Percentiles rank a stretch among this genome's conserved stretches.
These are phyloP conservation scores for Microctonus hyperodae DNA, from an alignment of 2,888 invertebrate species.

Conservation along the genomic window DNA sequence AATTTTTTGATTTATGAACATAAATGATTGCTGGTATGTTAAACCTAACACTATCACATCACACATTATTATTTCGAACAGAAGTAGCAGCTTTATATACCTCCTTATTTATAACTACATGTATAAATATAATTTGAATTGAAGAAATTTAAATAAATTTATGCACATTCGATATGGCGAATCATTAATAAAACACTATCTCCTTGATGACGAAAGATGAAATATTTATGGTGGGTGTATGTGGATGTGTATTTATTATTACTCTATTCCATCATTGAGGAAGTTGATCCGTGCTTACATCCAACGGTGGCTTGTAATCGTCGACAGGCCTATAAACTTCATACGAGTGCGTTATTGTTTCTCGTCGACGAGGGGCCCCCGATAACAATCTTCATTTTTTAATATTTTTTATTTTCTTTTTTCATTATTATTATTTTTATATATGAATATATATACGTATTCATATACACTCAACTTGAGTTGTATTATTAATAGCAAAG, in stretches of 20 bases:
- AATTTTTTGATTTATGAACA: constrained; percentile 24
- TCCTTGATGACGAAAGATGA: neutral
- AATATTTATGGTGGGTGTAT: neutral
- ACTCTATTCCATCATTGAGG: neutral
- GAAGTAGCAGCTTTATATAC: too few species aligned
- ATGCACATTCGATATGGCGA: neutral
- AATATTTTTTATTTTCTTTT: too few species aligned
- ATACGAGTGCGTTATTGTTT: neutral
- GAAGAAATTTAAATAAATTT: neutral
- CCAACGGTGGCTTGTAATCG: neutral
- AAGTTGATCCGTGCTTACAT: neutral
- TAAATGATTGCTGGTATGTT: constrained; percentile 11
- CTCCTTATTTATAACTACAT: too few species aligned
- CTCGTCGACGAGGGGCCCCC: neutral
- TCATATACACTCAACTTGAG: neutral
- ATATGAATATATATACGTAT: neutral
- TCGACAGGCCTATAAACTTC: neutral
- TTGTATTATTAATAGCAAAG: neutral
- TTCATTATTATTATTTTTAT: neutral
- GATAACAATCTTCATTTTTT: neutral
- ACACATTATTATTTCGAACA: too few species aligned
- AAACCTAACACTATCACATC: too few species aligned
- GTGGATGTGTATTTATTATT: neutral
- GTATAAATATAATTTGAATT: neutral
- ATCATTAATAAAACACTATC: constrained; percentile 2